A percentile compares a stretch with the other conserved stretches of the same genome.
Conservation (phyloP, 2,113 vertebrate genomes). For the Pygoscelis adeliae region DNA sequence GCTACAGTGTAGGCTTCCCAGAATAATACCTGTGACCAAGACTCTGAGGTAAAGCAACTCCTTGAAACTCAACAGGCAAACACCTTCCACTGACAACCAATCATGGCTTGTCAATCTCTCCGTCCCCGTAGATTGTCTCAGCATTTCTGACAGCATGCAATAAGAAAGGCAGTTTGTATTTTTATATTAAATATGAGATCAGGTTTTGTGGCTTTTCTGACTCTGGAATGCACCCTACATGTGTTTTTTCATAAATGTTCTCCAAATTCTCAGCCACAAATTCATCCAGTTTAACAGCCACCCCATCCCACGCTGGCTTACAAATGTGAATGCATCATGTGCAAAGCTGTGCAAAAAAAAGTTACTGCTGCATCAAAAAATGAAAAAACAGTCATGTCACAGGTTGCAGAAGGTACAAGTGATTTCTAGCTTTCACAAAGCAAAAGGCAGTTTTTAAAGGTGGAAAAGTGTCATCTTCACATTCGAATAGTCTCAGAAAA, state of each 20-base stretch:
- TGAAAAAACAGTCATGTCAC: not conserved
- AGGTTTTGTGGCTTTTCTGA: not conserved
- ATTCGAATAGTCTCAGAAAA: not conserved
- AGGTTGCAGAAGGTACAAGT: not conserved
- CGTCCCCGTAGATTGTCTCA: not conserved
- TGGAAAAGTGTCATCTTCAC: not conserved
- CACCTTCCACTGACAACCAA: not conserved
- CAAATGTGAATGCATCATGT: not conserved
- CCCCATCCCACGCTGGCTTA: not conserved
- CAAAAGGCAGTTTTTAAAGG: not conserved
- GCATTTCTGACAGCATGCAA: not conserved
- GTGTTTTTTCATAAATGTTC: not conserved
- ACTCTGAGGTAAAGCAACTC: not conserved
- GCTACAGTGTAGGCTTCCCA: not conserved
- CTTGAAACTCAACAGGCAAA: not conserved
- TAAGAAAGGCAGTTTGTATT: not conserved
- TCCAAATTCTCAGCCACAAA: not conserved
- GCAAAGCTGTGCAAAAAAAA: not conserved
- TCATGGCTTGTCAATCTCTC: not conserved
- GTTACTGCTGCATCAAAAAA: not conserved
- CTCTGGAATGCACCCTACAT: not conserved
- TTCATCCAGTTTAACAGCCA: not conserved
- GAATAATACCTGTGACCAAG: not conserved
- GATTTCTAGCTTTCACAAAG: not conserved
- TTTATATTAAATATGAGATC: not conserved